Evolutionary conservation across 2,113 vertebrate genomes (phyloP).

Genomic region (Barnardius zonarius): DNA sequence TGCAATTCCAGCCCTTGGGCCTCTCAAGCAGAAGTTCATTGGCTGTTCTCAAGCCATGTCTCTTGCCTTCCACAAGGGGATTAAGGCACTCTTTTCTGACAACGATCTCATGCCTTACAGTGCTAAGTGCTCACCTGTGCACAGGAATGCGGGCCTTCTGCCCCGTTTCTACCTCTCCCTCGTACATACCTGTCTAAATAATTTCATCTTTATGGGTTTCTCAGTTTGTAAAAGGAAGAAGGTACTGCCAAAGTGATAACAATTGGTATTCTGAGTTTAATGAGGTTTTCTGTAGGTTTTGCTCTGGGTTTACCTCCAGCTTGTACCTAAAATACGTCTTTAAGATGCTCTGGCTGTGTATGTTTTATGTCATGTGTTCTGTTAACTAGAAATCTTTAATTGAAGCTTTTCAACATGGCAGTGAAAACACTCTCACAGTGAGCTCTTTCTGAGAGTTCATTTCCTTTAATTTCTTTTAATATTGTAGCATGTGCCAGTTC

Average conservation of each 20-base stretch:
- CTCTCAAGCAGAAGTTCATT: background rate
- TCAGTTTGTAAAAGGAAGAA: background rate
- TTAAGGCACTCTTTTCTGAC: background rate
- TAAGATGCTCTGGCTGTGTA: background rate
- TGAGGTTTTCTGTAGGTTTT: background rate
- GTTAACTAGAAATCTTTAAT: background rate
- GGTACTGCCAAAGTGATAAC: background rate
- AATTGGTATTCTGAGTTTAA: background rate
- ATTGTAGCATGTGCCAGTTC: accelerated
- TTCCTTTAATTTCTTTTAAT: background rate
- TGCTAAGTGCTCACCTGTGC: background rate
- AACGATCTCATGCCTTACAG: background rate
- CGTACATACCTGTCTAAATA: background rate
- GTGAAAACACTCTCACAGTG: accelerated
- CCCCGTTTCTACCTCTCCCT: background rate
- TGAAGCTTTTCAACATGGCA: background rate
- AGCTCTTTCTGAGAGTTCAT: accelerated
- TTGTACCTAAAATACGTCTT: background rate
- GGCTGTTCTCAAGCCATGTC: background rate
- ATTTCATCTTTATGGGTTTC: background rate
- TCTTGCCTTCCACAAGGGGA: background rate
- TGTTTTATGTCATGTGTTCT: background rate
- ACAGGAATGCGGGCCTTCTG: background rate
- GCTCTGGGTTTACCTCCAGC: background rate
- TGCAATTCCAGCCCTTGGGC: background rate